Evolutionary conservation across 2,888 invertebrate genomes (phyloP).

Genomic region (Heterodera filipjevi): DNA sequence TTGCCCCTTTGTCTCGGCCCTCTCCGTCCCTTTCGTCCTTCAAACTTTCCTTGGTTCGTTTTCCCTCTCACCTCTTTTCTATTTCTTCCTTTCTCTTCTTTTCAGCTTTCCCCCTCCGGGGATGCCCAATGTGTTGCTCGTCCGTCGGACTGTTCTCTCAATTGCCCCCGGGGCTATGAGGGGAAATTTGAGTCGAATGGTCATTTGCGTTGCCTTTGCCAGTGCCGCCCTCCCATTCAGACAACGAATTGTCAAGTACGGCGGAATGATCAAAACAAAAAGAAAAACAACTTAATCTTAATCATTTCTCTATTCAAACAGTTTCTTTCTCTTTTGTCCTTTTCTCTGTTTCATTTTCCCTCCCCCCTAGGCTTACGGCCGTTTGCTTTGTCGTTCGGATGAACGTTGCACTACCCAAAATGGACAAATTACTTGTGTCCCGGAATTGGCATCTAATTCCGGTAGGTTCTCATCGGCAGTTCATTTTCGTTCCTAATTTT

Average conservation of each 20-base stretch:
- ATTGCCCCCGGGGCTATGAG: slow-evolving; percentile 26
- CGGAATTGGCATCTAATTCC: not conserved
- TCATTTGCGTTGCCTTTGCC: not conserved
- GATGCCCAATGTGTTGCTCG: not conserved
- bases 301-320: not conserved
- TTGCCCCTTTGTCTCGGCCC: not conserved
- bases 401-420: not conserved
- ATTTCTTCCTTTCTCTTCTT: not conserved
- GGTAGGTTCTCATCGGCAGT: not conserved
- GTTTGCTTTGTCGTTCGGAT: not conserved
- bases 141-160: slow-evolving; percentile 9
- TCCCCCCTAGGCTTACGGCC: not conserved
- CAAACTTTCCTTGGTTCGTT: not conserved
- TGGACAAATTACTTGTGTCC: not conserved
- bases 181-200: not conserved
- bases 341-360: not conserved
- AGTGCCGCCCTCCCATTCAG: not conserved
- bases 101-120: not conserved
- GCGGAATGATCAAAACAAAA: no score
- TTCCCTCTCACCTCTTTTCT: not conserved
- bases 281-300: not conserved
- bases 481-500: not conserved
- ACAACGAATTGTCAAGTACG: not conserved
- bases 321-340: not conserved
- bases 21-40: not conserved